phyloP scores from a whole-genome alignment of 2,888 invertebrate species.

The Lamellibrachia columna region DNA sequence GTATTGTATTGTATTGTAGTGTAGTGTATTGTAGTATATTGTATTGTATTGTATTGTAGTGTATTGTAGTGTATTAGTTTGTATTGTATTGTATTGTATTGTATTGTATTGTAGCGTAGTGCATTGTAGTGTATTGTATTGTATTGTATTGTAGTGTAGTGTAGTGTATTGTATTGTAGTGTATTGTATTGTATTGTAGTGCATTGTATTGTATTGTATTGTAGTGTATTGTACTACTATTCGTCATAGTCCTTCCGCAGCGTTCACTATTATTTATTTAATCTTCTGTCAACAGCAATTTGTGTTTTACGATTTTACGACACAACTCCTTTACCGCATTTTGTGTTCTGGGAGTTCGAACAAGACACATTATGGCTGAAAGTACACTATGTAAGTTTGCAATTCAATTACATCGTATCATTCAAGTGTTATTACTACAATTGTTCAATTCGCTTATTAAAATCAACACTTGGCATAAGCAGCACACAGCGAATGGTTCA shows the following conservation, averaged over 20 bases:
- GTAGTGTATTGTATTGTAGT: too few species aligned
- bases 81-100: too few species aligned
- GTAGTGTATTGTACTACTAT: neutral
- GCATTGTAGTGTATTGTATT: too few species aligned
- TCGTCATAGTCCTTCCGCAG: neutral
- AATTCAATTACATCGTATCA: too few species aligned
- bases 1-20: too few species aligned
- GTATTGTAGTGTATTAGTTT: too few species aligned
- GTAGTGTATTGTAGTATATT: too few species aligned
- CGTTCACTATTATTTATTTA: neutral
- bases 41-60: too few species aligned
- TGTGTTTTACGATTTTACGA: neutral
- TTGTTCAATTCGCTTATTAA: neutral
- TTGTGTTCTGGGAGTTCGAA: neutral
- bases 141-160: too few species aligned
- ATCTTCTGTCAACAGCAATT: neutral
- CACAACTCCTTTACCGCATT: neutral
- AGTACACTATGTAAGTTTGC: too few species aligned
- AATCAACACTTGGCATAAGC: conserved; percentile 4
- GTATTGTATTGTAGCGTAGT: too few species aligned
- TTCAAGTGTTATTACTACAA: neutral
- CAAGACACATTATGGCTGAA: neutral
- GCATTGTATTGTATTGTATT: neutral
- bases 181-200: too few species aligned
- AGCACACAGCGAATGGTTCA: neutral